phyloP scores from a whole-genome alignment of 2,888 invertebrate species.

The Cinara cedri region DNA sequence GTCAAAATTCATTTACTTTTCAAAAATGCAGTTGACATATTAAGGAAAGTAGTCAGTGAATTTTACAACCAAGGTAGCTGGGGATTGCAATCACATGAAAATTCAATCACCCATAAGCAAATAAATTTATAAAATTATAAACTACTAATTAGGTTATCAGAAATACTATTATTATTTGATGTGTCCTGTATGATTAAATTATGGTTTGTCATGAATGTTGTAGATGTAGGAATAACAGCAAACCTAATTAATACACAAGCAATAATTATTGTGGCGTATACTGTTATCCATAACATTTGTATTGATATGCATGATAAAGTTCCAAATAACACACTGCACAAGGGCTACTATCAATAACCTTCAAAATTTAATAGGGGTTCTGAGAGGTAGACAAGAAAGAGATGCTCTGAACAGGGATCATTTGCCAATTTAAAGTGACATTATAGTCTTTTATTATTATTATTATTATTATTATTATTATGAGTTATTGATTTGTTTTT shows the following conservation, averaged over 20 bases:
- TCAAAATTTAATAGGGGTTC: too few species aligned
- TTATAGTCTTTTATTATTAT: neutral
- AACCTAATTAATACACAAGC: neutral
- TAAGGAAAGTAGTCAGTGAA: neutral
- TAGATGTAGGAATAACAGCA: neutral
- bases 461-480: neutral
- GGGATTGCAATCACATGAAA: constrained; percentile 7
- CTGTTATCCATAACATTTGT: constrained; percentile 57
- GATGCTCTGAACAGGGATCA: neutral
- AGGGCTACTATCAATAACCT: too few species aligned
- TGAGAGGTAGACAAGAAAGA: constrained; percentile 6
- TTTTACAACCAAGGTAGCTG: neutral
- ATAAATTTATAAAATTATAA: too few species aligned
- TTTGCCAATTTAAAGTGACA: constrained; percentile 15
- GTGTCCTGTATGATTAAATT: neutral
- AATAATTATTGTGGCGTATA: constrained; percentile 56
- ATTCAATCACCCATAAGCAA: too few species aligned
- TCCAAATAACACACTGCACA: neutral
- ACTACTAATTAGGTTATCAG: neutral
- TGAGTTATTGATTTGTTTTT: neutral
- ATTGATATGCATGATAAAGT: neutral
- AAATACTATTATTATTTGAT: neutral
- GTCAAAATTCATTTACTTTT: neutral
- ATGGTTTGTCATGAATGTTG: neutral
- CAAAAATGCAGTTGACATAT: neutral